Base-by-base conservation (phyloP, 2,888 invertebrate genomes). In the Melanchra persicariae region DNA sequence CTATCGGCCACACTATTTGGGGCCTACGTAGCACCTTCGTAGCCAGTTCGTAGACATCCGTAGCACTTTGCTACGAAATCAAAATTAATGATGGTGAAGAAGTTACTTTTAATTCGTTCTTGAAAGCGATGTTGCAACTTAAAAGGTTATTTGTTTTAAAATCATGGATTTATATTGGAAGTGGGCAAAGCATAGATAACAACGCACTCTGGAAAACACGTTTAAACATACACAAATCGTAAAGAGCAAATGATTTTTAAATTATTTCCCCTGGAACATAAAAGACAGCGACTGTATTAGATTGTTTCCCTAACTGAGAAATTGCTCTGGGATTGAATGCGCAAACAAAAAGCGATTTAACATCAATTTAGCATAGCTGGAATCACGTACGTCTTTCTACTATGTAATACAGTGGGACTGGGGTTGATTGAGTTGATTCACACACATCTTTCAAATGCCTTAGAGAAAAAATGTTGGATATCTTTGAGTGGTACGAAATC, bases 341-440 rank as follows among this genome's bases (percentile, higher is more conserved):
- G 90, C 90, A 92, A 92, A 93, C 92, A 92, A 92, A 93, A 93
- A 93, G 91, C 91, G 91, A 93, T 93, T 93, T 92, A 91, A 90
- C 90, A 91, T 90, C 92, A 92, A 92, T 92, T 92, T 93, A 73
- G 87, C 49, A 68, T 58, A 72, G 66, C 66, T 74, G 55, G 69
- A 72, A 74, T 67, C 70, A 70, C 72, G 60, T 67, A 77, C 64
- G 69, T 65, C 65, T 64, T 66, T 70, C 49, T 62, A 66, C 63
- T 24, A 67, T 55, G 65, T 57, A 54, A 75, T 66, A 66, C 65
- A 59, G 66, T 51, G 65, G 54, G 51, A 58, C 63, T 65, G 62
- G 47, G 40, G 40, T 45, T 45, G 45, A 45, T 45, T 40, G 40
- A 40, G 45, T n/a, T 37, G 37, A 59, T 52, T 64, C 55, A 59